These are phyloP conservation scores for Coregonus sp. DNA, from an alignment of 2,797 vertebrate genomes.

Conservation along the genomic window DNA sequence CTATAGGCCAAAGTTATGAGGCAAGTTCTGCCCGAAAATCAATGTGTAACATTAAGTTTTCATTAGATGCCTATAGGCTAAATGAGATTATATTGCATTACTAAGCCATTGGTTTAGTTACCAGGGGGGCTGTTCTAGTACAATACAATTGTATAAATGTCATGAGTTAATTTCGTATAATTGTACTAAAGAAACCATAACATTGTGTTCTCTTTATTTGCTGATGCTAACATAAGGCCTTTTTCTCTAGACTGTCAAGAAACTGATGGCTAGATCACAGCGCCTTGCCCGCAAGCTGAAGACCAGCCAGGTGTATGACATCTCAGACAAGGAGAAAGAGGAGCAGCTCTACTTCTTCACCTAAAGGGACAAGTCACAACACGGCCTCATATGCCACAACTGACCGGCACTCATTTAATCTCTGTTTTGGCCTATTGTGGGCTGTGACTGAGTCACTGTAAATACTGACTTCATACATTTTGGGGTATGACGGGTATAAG, in stretches of 20 bases:
- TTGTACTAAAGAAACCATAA: background rate
- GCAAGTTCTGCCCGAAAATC: too few relatives aligned
- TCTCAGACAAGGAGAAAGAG: slow-evolving; percentile 72
- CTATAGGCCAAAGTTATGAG: background rate
- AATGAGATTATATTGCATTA: too few relatives aligned
- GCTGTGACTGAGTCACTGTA: background rate
- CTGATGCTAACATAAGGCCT: background rate
- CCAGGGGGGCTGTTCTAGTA: too few relatives aligned
- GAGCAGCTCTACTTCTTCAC: slow-evolving; percentile 79
- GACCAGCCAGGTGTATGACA: slow-evolving; percentile 45
- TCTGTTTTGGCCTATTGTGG: background rate
- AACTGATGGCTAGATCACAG: slow-evolving; percentile 70
- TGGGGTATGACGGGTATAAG: background rate
- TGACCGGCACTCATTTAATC: background rate
- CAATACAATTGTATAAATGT: background rate
- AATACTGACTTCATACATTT: background rate
- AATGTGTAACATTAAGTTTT: too few relatives aligned
- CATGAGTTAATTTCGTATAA: too few relatives aligned
- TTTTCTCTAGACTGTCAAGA: slow-evolving; percentile 69
- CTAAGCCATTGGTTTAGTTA: too few relatives aligned
- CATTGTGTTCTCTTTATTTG: background rate
- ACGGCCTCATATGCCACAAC: background rate
- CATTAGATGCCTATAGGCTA: too few relatives aligned
- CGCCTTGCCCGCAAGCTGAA: slow-evolving; percentile 66
- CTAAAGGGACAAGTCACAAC: slow-evolving; percentile 31